Evolutionary conservation across 2,797 vertebrate species (phyloP), one percentile per base, ranked within the genome.

Genomic region (Sebastes oblongus): DNA sequence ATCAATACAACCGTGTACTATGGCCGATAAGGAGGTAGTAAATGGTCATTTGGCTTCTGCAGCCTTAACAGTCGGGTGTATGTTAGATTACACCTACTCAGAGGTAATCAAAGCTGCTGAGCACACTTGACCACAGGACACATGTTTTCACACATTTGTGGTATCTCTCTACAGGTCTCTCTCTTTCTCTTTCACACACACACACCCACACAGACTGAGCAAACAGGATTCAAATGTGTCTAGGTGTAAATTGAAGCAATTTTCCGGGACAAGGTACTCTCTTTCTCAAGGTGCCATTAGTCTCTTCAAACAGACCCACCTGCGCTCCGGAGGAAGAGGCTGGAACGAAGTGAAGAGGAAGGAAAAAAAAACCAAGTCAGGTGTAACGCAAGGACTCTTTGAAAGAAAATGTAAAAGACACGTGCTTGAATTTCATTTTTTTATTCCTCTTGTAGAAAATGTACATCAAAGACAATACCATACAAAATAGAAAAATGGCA

Each of bases 401-500:
- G 8, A 39, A 32, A 52, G 12, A 58, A 66, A 24, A 82, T 67
- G 50, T 52, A 22, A 54, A n/a, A n/a, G 29, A 90, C 86, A 90
- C 66, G 24, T 72, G 67, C 76, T 14, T 84, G 52, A 24, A 72
- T 88, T 93, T 80, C 34, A 91, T 89, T 76, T 22, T 62, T 94
- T 91, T 93, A 93, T 91, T 93, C 70, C 12, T 84, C 77, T 83
- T 77, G 89, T 95, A 96, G 84, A 96, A 96, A 96, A 95, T 76
- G 66, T 86, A 95, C 95, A 93, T 90, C 82, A 93, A 91, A 89
- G 89, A 94, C 95, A 88, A 93, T 76, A 93, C 94, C 42, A 94
- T 95, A 96, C 93, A 94, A 91, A 93, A 94, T 96, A 96, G 93
- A 97, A 97, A 92, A 97, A 95, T 95, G 84, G 94, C 93, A 94